Base-by-base conservation (phyloP, 2,797 vertebrate genomes). In the Rhinella marina region DNA sequence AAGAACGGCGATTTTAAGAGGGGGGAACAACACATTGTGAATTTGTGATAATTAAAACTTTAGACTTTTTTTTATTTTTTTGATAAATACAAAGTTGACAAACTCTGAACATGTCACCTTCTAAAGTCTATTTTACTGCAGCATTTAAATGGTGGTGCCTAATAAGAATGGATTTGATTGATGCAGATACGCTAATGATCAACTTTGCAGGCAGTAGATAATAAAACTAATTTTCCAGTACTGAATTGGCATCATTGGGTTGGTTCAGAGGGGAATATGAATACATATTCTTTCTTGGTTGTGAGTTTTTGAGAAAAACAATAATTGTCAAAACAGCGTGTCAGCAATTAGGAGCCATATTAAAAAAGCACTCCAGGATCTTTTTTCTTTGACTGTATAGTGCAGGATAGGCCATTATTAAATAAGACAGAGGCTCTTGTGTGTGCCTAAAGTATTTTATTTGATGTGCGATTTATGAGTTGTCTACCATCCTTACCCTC, bases 11-110 rank as follows among this genome's bases (percentile, higher is more conserved):
- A 83, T 25, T 83, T 82, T 56, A 59, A 66, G 5, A 68, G 29
- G 6, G 1, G 7, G 82, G 9, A 82, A 73, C 76, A 82, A 32
- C 32, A 87, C 29, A 82, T 82, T 82, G 79, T 41, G 32, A 41
- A 41, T 41, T 41, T 41, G 32, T 66, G 80, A 87, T 64, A n/a
- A 82, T 32, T 75, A 82, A 73, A 73, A 73, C 78, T 66, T 59
- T 75, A 32, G 61, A 29, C 56, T 29, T 82, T 62, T 62, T 29
- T 61, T 25, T 32, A 10, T 68, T 19, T 29, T 75, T 57, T 82
- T 61, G 25, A 82, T 29, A 52, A 61, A 25, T 61, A n/a, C 7
- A 75, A 87, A 75, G 7, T 8, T 72, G 48, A 41, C 14, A 27
- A 72, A 81, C 41, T 27, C n/a, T 73, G 64, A 52, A 76, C 16